Evolutionary conservation across 2,113 vertebrate species (phyloP).

Genomic region (Theristicus caerulescens): DNA sequence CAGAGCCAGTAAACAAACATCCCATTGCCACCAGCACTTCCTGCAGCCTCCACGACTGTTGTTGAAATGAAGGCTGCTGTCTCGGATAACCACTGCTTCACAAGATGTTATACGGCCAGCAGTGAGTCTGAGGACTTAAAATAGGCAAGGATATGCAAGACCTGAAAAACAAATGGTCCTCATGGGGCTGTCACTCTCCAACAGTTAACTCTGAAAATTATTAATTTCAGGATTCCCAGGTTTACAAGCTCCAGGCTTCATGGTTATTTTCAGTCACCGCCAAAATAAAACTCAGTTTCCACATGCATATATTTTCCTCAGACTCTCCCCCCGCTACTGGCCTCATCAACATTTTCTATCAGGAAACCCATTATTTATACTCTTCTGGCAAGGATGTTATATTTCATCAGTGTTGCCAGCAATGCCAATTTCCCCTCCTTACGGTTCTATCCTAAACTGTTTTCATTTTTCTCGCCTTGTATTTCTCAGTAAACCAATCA

Average conservation of each 20-base stretch:
- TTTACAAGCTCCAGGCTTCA: constrained; percentile 47
- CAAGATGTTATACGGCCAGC: not conserved
- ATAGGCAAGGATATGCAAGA: not conserved
- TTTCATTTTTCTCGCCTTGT: constrained; percentile 44
- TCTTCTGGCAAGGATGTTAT: constrained; percentile 46
- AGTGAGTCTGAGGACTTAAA: not conserved
- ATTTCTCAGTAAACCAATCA: constrained; percentile 55
- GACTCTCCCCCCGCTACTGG: constrained; percentile 4
- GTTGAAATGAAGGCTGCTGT: not conserved
- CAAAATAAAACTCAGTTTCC: constrained; percentile 62
- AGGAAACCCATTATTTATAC: constrained; percentile 59
- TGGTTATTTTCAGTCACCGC: constrained; percentile 31
- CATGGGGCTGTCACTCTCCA: constrained; percentile 1
- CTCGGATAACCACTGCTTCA: not conserved
- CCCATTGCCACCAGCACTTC: not conserved
- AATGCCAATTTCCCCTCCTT: constrained; percentile 43
- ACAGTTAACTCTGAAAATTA: constrained; percentile 41
- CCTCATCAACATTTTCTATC: constrained; percentile 56
- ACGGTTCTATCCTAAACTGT: constrained; percentile 5
- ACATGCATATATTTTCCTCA: constrained; percentile 38
- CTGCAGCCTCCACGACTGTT: not conserved
- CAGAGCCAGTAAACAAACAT: not conserved
- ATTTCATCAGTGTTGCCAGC: constrained; percentile 54
- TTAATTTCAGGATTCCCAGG: constrained; percentile 53
- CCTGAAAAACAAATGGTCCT: constrained; percentile 13